These are phyloP conservation scores for Villa cingulata DNA, from an alignment of 2,888 invertebrate genomes.

Conservation along the genomic window DNA sequence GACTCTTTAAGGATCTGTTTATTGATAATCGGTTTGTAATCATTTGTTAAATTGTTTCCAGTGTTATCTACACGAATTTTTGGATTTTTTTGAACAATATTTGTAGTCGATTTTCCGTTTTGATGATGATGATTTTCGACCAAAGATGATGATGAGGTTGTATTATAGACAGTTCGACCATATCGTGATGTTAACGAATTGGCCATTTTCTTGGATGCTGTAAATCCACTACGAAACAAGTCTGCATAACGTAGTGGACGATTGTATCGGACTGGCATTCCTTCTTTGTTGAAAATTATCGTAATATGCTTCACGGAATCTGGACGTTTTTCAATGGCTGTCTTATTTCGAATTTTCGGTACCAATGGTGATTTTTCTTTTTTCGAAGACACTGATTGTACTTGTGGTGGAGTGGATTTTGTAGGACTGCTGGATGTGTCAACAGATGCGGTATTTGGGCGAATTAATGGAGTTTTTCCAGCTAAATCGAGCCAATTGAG, in stretches of 20 bases:
- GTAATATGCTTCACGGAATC: constrained; percentile 31
- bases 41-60: constrained; percentile 13
- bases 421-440: background rate
- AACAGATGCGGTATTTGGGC: constrained; percentile 1
- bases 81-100: background rate
- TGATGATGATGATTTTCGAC: background rate
- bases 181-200: background rate
- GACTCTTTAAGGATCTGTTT: constrained; percentile 18
- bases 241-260: constrained; percentile 30
- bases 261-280: constrained; percentile 30
- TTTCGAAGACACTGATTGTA: constrained; percentile 37
- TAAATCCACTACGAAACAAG: constrained; percentile 18
- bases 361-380: background rate
- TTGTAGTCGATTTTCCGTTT: background rate
- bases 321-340: constrained; percentile 3
- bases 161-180: background rate
- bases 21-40: constrained; percentile 18
- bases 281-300: constrained; percentile 32
- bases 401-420: constrained; percentile 16
- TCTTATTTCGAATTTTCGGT: constrained; percentile 1
- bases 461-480: constrained; percentile 37
- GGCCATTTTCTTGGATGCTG: constrained; percentile 5
- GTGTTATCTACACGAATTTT: background rate
- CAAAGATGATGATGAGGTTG: background rate
- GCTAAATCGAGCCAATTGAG: constrained; percentile 68